phyloP scores from a whole-genome alignment of 1,140 invertebrate genomes.

The Bemisia tabaci region DNA sequence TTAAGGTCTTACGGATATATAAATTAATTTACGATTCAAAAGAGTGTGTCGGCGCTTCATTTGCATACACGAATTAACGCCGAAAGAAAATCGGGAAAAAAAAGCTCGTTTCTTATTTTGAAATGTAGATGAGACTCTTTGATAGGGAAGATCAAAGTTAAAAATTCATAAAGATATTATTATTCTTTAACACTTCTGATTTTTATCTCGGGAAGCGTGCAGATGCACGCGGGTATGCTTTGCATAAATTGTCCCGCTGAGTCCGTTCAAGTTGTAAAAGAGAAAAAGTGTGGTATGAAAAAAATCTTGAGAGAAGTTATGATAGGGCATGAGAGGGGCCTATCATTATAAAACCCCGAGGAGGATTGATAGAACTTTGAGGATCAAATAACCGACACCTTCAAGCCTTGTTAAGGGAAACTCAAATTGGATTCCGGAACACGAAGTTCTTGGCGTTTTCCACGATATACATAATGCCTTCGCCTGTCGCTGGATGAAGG shows the following conservation, averaged over 20 bases:
- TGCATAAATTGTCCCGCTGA: not conserved
- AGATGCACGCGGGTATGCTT: not conserved
- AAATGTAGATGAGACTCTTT: not conserved
- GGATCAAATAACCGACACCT: not conserved
- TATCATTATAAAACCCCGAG: not conserved
- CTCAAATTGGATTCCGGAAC: not conserved
- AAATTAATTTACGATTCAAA: not conserved
- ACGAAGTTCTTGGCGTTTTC: too few species aligned
- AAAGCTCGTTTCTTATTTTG: not conserved
- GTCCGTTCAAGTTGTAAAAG: not conserved
- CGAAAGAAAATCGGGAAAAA: not conserved
- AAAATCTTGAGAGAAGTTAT: not conserved
- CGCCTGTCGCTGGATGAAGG: too few species aligned
- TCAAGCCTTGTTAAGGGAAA: not conserved
- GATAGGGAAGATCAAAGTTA: not conserved
- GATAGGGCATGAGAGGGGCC: not conserved
- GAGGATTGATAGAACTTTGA: not conserved
- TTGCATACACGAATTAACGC: not conserved
- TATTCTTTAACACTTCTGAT: not conserved
- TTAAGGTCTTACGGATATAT: not conserved
- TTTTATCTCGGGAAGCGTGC: not conserved
- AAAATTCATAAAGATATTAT: slow-evolving; percentile 1
- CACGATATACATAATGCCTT: too few species aligned
- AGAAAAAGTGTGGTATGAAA: not conserved
- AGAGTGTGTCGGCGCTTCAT: not conserved